These are phyloP conservation scores for Peromyscus eremicus DNA, from an alignment of 2,797 vertebrate species.

Conservation along the genomic window DNA sequence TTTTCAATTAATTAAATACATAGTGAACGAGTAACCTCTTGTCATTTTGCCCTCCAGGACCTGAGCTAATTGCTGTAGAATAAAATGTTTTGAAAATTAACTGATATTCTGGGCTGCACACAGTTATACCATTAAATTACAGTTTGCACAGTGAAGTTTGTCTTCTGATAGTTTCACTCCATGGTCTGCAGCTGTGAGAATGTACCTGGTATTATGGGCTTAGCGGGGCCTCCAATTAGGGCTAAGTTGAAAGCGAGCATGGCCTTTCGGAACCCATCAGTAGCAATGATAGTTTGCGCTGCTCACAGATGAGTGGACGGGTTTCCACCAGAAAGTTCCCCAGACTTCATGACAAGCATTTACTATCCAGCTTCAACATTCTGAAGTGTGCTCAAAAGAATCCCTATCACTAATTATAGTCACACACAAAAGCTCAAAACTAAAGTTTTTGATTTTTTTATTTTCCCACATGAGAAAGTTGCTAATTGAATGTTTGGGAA, in stretches of 20 bases:
- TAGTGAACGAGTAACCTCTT: constrained; percentile 99
- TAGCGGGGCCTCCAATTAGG: constrained; percentile 84
- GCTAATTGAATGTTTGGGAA: constrained; percentile 45
- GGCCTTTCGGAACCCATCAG: constrained; percentile 61
- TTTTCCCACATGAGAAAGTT: constrained; percentile 35
- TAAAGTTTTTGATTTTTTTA: not conserved
- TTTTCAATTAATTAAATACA: constrained; percentile 99
- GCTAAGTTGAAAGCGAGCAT: constrained; percentile 52
- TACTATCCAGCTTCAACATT: not conserved
- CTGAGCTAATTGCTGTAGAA: constrained; percentile 98
- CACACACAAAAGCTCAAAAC: not conserved
- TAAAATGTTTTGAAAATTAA: constrained; percentile 95
- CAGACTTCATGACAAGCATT: not conserved
- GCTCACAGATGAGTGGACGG: constrained; percentile 30
- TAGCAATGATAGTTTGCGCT: constrained; percentile 39
- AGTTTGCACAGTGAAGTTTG: constrained; percentile 85
- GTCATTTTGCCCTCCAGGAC: constrained; percentile 99
- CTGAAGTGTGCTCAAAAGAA: not conserved
- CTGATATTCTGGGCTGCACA: constrained; percentile 87
- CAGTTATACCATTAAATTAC: constrained; percentile 88
- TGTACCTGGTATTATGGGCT: constrained; percentile 62
- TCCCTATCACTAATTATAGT: not conserved
- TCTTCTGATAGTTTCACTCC: constrained; percentile 82
- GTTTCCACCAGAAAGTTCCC: constrained; percentile 24
- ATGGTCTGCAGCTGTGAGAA: constrained; percentile 70